Base-by-base conservation (phyloP, 2,113 vertebrate species). In the Tylochromis polylepis region DNA sequence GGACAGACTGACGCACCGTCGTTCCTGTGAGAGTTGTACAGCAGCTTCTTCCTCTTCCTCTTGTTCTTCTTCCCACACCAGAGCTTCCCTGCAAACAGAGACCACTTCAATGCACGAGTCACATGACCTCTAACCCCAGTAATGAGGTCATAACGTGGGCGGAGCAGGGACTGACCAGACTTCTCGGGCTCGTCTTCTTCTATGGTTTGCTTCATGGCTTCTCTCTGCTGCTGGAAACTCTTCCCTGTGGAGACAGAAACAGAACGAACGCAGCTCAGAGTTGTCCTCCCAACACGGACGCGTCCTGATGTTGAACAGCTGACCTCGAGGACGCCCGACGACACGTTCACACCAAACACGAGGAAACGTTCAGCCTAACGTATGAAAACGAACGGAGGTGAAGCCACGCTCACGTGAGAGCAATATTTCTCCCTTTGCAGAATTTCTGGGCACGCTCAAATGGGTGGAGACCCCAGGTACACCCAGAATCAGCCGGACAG, bases 31-130 rank as follows among this genome's bases (percentile, higher is more conserved):
- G 97, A 96, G 60, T 98, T 99, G 94, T 97, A 98, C 49, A 97
- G 95, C 89, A 98, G 94, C 85, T 99, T 99, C 96, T 99, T 99
- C 89, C 98, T 96, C 91, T 99, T 99, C 96, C 98, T 98, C 96
- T 99, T 99, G 96, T 99, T 99, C 92, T 99, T 99, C 96, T 99
- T 99, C 0, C 98, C 99, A 9, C 98, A 99, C 99, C 99, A 99
- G 5, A 99, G 96, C 93, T 99, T 99, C 84, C 99, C 99, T 99
- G 79, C 9, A 58, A 65, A 88, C 20, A 84, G 4, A 83, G 4
- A 53, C 5, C 18, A 31, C 3, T 5, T 79, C 3, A 58, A 18
- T 31, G 16, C 24, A 20, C 5, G 6, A 75, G 70, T 75, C 38
- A 27, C 38, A 10, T 18, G 65, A 70, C n/a, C 65, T 38, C 11